Evolutionary conservation across 2,888 invertebrate genomes (phyloP).

Genomic region (Standfussiana lucernea): DNA sequence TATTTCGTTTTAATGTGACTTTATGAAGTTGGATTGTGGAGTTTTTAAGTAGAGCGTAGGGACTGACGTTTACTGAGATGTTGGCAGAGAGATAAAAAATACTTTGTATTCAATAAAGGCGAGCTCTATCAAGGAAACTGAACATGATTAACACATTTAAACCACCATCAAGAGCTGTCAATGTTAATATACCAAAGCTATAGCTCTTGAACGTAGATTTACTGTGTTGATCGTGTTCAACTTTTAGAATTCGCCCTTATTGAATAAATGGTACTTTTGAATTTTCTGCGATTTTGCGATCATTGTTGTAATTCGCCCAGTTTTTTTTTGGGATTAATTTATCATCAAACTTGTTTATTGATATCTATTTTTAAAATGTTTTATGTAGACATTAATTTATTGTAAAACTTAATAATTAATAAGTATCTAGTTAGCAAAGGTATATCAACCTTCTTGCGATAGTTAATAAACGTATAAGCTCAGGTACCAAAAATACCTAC

Average conservation of each 20-base stretch:
- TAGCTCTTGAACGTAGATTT: not conserved
- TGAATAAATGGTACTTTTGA: not conserved
- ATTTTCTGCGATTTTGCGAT: not conserved
- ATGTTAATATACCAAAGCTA: not conserved
- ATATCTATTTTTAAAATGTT: not conserved
- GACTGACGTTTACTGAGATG: not conserved
- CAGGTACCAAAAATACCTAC: too few species aligned
- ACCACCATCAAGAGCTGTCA: not conserved
- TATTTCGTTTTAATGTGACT: constrained; percentile 46
- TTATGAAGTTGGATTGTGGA: constrained; percentile 14
- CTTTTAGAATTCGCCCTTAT: not conserved
- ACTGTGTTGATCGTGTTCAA: not conserved
- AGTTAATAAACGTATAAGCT: not conserved
- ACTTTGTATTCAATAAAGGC: not conserved
- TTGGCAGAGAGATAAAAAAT: not conserved
- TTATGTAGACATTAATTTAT: not conserved
- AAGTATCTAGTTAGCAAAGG: not conserved
- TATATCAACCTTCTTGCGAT: not conserved
- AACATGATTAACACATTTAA: not conserved
- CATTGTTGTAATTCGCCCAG: not conserved
- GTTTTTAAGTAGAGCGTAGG: constrained; percentile 16
- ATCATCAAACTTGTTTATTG: not conserved
- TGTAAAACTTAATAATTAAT: not conserved
- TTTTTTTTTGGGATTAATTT: not conserved
- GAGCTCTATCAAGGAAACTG: too few species aligned